Evolutionary conservation across 2,888 invertebrate genomes (phyloP), one percentile per base, ranked within the genome.

Genomic region (Ectemnius continuus): DNA sequence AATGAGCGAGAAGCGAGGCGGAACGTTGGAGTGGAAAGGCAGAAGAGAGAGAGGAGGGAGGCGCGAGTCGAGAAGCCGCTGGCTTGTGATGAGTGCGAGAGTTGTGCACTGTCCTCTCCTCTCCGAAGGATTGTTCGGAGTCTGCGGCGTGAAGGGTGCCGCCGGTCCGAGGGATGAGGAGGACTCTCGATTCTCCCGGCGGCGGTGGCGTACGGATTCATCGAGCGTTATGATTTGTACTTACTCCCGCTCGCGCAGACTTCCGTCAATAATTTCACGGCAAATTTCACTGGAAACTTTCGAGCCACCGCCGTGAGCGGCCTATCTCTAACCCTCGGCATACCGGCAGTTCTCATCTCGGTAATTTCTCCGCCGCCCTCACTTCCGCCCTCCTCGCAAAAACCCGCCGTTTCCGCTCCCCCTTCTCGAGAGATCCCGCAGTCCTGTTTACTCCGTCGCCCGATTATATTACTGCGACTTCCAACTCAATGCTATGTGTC

Each of bases 221-320:
- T 88, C 86, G 83, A 88, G 86, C 89, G 87, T 90, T 90, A 90
- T 90, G 89, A 90, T 88, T 88, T 83, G 86, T 85, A 80, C 86
- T 79, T 84, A 84, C 83, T 85, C 84, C 84, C 36, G 36, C 36
- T 36, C 36, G 36, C 36, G 36, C 36, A 11, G 85, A 86, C 85
- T 89, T 87, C 83, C 87, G 88, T 88, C 90, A 89, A 90, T 89
- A 88, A 91, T 90, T 91, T 91, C 86, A 88, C 90, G 88, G 84
- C 80, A 87, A 89, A 90, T 90, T 90, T 85, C 85, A 87, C 87
- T 84, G 75, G 83, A 84, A 87, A 88, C 86, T 87, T 87, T 84
- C 77, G 76, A 36, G 72, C 73, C 78, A 64, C 67, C 76, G 78
- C 81, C 23, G 23, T 23, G 2, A 23, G 23, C 23, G 23, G 23